phyloP scores from a whole-genome alignment of 2,113 vertebrate species.

The Hydrolagus affinis region DNA sequence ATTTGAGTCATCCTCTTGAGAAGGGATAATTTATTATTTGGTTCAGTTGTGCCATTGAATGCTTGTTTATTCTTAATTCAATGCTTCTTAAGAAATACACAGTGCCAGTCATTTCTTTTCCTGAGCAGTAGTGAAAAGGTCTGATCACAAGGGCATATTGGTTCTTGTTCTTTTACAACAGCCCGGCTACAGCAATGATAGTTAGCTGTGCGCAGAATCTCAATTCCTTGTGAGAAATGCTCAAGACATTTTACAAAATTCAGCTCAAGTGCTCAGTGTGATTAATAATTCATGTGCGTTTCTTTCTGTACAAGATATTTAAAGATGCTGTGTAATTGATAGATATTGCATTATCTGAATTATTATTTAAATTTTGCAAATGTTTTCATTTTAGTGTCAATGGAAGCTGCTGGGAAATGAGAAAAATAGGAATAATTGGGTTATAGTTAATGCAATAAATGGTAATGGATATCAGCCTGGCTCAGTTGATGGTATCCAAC shows the following conservation, averaged over 20 bases:
- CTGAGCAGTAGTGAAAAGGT: slow-evolving; percentile 38
- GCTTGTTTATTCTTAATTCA: slow-evolving; percentile 39
- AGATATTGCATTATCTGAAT: not conserved
- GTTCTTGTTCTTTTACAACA: slow-evolving; percentile 37
- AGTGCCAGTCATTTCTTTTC: slow-evolving; percentile 33
- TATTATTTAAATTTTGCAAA: not conserved
- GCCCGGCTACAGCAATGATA: slow-evolving; percentile 37
- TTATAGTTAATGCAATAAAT: no score
- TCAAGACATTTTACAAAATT: slow-evolving; percentile 28
- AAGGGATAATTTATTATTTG: slow-evolving; percentile 40
- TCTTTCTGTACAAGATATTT: no score
- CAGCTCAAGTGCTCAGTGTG: slow-evolving; percentile 32
- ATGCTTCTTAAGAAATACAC: slow-evolving; percentile 33
- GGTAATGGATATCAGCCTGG: no score
- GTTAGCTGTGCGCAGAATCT: slow-evolving; percentile 40
- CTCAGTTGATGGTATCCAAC: no score
- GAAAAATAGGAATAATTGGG: no score
- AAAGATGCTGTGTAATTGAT: not conserved
- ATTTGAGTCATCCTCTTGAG: not conserved
- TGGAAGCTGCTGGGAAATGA: no score
- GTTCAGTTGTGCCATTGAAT: slow-evolving; percentile 34
- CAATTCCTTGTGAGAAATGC: slow-evolving; percentile 35
- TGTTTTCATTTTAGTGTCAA: not conserved
- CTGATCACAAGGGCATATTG: slow-evolving; percentile 4
- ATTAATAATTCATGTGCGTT: not conserved